Evolutionary conservation across 2,797 vertebrate species (phyloP).

Genomic region (Telmatherina bonti): DNA sequence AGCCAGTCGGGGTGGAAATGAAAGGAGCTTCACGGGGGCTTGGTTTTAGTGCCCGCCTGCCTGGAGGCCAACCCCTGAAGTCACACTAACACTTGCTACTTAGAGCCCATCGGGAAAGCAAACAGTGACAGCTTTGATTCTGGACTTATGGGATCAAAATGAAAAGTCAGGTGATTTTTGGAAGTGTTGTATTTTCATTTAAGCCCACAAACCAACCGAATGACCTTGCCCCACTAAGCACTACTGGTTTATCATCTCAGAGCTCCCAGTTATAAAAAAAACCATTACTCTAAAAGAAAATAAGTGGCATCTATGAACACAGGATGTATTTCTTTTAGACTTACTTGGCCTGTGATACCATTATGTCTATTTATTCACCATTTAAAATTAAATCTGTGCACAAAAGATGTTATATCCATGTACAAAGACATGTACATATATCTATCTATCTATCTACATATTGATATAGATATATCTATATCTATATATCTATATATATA

Average conservation of each 20-base stretch:
- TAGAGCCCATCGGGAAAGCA: not conserved
- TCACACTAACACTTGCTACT: not conserved
- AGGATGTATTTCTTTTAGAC: not conserved
- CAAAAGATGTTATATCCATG: too few relatives aligned
- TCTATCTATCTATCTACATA: too few relatives aligned
- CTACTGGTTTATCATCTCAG: too few relatives aligned
- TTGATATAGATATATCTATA: too few relatives aligned
- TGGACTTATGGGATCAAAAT: not conserved
- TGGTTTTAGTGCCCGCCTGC: not conserved
- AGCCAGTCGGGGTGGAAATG: slow-evolving; percentile 6
- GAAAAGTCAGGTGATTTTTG: not conserved
- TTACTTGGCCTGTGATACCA: not conserved
- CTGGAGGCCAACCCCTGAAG: not conserved
- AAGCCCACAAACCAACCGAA: not conserved
- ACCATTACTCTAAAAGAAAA: too few relatives aligned
- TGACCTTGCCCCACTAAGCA: not conserved
- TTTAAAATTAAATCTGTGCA: too few relatives aligned
- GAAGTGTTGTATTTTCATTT: not conserved
- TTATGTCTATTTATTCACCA: too few relatives aligned
- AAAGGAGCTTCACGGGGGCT: not conserved
- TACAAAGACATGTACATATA: too few relatives aligned
- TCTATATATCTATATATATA: too few relatives aligned
- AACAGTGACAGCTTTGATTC: not conserved
- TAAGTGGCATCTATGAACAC: not conserved
- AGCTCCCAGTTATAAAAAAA: too few relatives aligned